phyloP scores from a whole-genome alignment of 2,888 invertebrate genomes.

The Scrobipalpa costella region DNA sequence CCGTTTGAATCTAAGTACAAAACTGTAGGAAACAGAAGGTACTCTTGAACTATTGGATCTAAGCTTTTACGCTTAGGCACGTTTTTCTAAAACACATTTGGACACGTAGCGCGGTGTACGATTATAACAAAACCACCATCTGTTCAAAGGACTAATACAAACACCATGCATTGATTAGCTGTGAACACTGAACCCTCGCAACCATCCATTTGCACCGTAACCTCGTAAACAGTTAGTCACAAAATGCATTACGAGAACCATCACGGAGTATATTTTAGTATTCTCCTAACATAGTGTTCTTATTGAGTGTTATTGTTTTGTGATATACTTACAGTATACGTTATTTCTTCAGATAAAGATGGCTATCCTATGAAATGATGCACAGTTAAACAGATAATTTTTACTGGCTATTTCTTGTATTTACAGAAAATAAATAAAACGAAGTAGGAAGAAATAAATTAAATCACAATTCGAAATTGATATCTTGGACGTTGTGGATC shows the following conservation, averaged over 20 bases:
- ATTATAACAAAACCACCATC: constrained; percentile 66
- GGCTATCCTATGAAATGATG: constrained; percentile 88
- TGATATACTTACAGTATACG: constrained; percentile 81
- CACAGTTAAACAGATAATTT: constrained; percentile 89
- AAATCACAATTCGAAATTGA: constrained; percentile 39
- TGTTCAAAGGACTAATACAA: constrained; percentile 63
- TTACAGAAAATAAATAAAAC: constrained; percentile 71
- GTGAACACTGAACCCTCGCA: constrained; percentile 60
- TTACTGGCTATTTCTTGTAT: constrained; percentile 82
- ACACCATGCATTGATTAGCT: constrained; percentile 71
- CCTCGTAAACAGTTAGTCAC: constrained; percentile 56
- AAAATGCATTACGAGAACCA: constrained; percentile 57
- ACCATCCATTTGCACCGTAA: constrained; percentile 44
- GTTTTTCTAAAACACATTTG: constrained; percentile 57
- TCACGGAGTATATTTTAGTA: constrained; percentile 62
- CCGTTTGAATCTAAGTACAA: constrained; percentile 27
- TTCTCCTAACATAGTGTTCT: constrained; percentile 77
- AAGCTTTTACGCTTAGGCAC: constrained; percentile 34
- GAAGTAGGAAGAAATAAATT: constrained; percentile 54
- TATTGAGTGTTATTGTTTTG: constrained; percentile 79
- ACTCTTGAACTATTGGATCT: not conserved
- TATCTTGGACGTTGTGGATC: constrained; percentile 37
- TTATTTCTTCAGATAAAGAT: constrained; percentile 82
- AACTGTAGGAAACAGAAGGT: not conserved
- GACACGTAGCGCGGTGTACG: constrained; percentile 49